phyloP scores from a whole-genome alignment of 2,797 vertebrate genomes.

The Pseudochirops cupreus region DNA sequence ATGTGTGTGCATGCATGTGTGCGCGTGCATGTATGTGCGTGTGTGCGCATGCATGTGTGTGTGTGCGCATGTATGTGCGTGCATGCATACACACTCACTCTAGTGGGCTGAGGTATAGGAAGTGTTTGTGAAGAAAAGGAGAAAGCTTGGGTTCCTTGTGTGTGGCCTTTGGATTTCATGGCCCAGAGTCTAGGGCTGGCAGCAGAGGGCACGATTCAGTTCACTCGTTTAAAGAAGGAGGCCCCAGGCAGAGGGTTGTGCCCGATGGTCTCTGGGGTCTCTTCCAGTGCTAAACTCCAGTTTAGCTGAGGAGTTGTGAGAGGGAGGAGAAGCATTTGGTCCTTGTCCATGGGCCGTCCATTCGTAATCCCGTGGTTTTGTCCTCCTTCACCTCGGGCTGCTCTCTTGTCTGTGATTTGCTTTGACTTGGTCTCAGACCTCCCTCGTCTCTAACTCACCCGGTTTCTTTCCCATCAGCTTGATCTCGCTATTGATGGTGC shows the following conservation, averaged over 20 bases:
- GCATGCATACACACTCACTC: background rate
- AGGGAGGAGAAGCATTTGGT: background rate
- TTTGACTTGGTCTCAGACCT: background rate
- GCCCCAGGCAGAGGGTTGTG: background rate
- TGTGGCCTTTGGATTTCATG: background rate
- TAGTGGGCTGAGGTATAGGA: background rate
- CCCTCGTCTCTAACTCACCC: constrained; percentile 10
- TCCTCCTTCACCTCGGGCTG: too few species aligned
- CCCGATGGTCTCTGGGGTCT: too few species aligned
- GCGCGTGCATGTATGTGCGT: too few species aligned
- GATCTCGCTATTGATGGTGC: constrained; percentile 98
- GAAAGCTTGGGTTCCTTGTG: background rate
- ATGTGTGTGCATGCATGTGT: too few species aligned
- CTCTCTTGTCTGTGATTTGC: background rate
- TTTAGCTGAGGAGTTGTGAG: too few species aligned
- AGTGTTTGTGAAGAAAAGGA: too few species aligned
- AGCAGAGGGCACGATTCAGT: too few species aligned
- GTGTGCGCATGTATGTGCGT: too few species aligned
- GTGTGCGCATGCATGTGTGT: too few species aligned
- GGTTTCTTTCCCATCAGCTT: constrained; percentile 85
- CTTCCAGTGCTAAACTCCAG: background rate
- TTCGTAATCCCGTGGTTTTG: too few species aligned
- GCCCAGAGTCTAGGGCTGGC: background rate
- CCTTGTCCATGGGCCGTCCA: background rate
- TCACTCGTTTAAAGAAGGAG: background rate